Percentiles rank a stretch among this genome's conserved stretches.
Conservation (phyloP, 1,140 invertebrate genomes). For the Pachyrhynchus sulphureomaculatus region DNA sequence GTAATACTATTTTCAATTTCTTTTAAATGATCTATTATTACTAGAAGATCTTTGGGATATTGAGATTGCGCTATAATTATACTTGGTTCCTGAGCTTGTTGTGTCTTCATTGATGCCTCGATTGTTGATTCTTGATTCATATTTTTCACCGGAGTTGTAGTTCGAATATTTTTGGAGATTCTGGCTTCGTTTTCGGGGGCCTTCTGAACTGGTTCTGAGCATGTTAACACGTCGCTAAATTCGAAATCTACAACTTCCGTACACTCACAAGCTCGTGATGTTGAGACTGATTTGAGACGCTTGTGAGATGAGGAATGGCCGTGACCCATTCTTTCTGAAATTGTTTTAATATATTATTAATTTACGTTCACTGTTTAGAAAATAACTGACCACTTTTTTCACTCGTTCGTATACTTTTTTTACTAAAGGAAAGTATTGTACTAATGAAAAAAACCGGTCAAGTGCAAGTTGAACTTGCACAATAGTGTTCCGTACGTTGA, state of each 20-base stretch:
- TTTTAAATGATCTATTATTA: slow-evolving; percentile 10
- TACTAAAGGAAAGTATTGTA: too few relatives aligned
- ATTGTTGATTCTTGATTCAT: neutral
- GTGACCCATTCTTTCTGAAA: slow-evolving; percentile 17
- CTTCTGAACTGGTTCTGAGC: neutral
- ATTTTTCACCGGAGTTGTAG: neutral
- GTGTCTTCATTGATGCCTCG: neutral
- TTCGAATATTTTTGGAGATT: too few relatives aligned
- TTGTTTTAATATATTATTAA: too few relatives aligned
- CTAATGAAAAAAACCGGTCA: too few relatives aligned
- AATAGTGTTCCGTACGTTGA: too few relatives aligned
- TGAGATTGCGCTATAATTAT: neutral
- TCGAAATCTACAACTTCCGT: slow-evolving; percentile 31
- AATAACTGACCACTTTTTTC: too few relatives aligned
- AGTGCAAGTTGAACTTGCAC: too few relatives aligned
- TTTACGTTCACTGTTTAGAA: too few relatives aligned
- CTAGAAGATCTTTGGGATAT: slow-evolving; percentile 17
- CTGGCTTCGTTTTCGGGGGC: neutral
- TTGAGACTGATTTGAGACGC: slow-evolving; percentile 13
- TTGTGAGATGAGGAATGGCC: slow-evolving; percentile 19
- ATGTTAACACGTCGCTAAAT: slow-evolving; percentile 14
- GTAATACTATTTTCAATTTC: slow-evolving; percentile 2
- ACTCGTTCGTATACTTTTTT: too few relatives aligned
- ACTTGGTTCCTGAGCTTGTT: too few relatives aligned
- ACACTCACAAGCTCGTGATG: slow-evolving; percentile 12